Conservation (phyloP, 2,113 vertebrate genomes). For the Struthio camelus region DNA sequence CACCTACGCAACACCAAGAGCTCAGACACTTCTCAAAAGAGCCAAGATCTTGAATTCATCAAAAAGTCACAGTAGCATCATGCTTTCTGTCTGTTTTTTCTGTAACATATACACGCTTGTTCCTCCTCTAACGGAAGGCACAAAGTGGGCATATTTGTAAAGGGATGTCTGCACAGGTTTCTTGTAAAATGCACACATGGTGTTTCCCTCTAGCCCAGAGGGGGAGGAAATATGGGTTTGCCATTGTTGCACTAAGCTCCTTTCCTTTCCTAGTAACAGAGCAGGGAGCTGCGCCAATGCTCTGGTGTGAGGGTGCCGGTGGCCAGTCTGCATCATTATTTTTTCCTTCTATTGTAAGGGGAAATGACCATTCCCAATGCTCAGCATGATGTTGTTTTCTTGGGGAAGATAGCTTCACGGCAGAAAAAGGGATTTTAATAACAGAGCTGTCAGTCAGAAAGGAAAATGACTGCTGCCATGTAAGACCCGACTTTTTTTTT, state of each 20-base stretch:
- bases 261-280: accelerated
- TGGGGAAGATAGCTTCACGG: neutral
- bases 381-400: neutral
- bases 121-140: neutral
- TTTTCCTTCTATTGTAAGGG: neutral
- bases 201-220: neutral
- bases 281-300: neutral
- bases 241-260: neutral
- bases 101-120: accelerated
- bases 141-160: accelerated
- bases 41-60: neutral
- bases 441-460: neutral
- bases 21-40: neutral
- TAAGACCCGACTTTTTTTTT: neutral
- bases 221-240: neutral
- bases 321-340: neutral
- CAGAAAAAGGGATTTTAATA: neutral
- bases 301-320: neutral
- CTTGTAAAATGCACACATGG: accelerated
- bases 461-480: neutral
- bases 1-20: neutral
- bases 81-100: neutral
- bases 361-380: neutral
- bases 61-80: neutral
- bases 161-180: neutral